Evolutionary conservation across 2,888 invertebrate genomes (phyloP).

Genomic region (Bruchidius siliquastri): DNA sequence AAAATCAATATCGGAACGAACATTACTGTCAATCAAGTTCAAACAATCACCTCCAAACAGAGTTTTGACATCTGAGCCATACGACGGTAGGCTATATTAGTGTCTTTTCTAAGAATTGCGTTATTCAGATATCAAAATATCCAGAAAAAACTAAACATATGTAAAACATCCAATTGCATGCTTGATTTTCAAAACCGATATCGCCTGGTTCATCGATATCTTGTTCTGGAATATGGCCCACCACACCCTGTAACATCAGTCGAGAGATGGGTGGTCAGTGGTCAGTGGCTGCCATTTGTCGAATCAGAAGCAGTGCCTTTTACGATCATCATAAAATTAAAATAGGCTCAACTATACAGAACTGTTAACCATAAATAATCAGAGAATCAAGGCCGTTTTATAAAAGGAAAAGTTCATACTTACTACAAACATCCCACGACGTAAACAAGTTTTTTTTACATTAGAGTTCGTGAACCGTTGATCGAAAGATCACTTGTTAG

Average conservation of each 20-base stretch:
- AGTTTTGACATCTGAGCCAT: no score
- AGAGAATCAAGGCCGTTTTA: not conserved
- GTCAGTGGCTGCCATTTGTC: not conserved
- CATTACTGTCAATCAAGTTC: no score
- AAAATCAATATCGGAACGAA: no score
- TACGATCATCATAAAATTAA: not conserved
- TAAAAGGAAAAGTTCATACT: not conserved
- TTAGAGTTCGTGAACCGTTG: not conserved
- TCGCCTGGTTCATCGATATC: no score
- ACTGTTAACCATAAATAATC: not conserved
- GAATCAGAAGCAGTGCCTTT: not conserved
- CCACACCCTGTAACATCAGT: not conserved
- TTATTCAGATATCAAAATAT: no score
- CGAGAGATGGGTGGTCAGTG: not conserved
- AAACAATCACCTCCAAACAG: no score
- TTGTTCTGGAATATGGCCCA: no score
- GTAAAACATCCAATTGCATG: no score
- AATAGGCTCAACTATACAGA: not conserved
- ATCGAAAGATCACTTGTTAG: not conserved
- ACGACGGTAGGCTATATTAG: no score
- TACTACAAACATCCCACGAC: not conserved
- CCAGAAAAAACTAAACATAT: no score
- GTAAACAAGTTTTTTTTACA: not conserved
- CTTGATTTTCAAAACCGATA: no score
- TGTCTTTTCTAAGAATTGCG: no score